Base-by-base conservation (phyloP, 1,140 invertebrate species). In the Hylaeus volcanicus region DNA sequence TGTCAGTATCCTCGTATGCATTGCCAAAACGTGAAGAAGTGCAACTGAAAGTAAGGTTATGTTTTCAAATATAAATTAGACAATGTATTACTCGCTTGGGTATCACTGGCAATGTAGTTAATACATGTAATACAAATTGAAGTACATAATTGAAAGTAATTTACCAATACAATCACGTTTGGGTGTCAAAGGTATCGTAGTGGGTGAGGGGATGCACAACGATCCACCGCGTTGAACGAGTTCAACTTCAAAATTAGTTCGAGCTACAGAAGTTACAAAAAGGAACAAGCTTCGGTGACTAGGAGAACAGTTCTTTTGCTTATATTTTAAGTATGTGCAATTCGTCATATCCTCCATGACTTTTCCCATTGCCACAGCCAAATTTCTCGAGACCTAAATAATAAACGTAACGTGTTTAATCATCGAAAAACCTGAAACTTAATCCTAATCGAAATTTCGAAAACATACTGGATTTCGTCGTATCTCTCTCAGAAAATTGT, bases 271-370 rank as follows among this genome's bases (percentile, higher is more conserved):
- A 81, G 96, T 97, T 41, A 98, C 96, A 93, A 98, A 98, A 56
- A 98, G 94, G 88, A 98, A 96, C 51, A 98, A 94, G 90, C 96
- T 96, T 88, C 97, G 96, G 66, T 95, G 95, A 88, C 95, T 95
- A 74, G 96, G 95, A 45, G 93, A 93, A 87, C 92, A 94, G 74
- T 89, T 89, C 81, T 93, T 92, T 79, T 93, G 93, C 70, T 95
- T 95, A 37, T 95, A 95, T 88, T 95, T 95, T 43, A 95, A 91
- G 84, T 95, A 95, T 15, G 97, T 98, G 64, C 95, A 95, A 89
- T 95, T 96, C 5, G 97, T 97, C 95, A 99, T 97, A 89, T 98
- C 97, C 92, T 98, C 97, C 97, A 99, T 98, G n/a, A 97, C 96
- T 90, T 96, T 96, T 45, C 95, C 95, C 95, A 98, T 97, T 60